Evolutionary conservation across 2,888 invertebrate species (phyloP), one percentile per base, ranked within the genome.

Genomic region (Helleia helle): DNA sequence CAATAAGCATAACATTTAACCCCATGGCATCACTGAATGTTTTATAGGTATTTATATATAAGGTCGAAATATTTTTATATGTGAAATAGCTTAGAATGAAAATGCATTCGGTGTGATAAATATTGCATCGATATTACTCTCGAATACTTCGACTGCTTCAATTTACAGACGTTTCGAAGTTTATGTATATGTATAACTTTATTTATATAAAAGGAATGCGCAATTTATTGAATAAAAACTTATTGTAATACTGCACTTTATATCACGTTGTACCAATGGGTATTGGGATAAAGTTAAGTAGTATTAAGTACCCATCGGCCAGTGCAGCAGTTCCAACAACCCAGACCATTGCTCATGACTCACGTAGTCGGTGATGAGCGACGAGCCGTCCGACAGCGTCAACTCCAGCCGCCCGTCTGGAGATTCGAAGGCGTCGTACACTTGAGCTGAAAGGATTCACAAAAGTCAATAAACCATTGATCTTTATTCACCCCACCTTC

Each of bases 31-130:
- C 34, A 34, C 34, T 34, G 22, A 1, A n/a, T 14, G 12, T 29
- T 22, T 12, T 22, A 22, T 34, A 34, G 34, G 18, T 34, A 34
- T 12, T 22, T 65, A 63, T n/a, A n/a, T n/a, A n/a, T 67, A 75
- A 72, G 70, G 69, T 66, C 69, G 65, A 39, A 74, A 72, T 81
- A 81, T 81, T 81, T 81, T 83, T 83, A 67, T 83, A 83, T 76
- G 67, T 75, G 65, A 63, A 65, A 58, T 74, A 75, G 71, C 56
- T 47, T 75, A 76, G 69, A 71, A 58, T 62, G 65, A 66, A n/a
- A 63, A 63, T 60, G 71, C 75, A 76, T 77, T 79, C 76, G 61
- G 56, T 59, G 59, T 66, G 65, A n/a, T 59, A 49, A 46, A 52
- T 51, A 54, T 46, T 48, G 48, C 53, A 54, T 51, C 52, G 49